Evolutionary conservation across 2,888 invertebrate species (phyloP), one percentile per base, ranked within the genome.

Genomic region (Aethes cnicana): DNA sequence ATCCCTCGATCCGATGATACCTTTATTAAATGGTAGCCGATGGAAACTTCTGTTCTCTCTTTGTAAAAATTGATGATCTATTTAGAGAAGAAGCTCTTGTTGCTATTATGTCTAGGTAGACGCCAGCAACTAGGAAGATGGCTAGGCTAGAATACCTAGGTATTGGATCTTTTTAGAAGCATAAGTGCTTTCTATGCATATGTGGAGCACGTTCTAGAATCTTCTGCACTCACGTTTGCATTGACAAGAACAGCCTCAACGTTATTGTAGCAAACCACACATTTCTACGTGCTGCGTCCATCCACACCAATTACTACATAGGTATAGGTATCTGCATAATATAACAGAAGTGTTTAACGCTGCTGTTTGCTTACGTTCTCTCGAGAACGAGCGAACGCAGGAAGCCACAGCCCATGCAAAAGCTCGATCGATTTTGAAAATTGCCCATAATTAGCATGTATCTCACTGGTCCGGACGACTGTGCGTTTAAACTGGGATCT

Each of bases 361-460:
- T 60, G 61, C 55, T 76, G 64, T 78, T 79, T 77, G 62, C 72
- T 72, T 68, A 72, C 61, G 68, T 72, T 74, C 66, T 68, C 68
- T 68, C 65, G 67, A 68, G 68, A 73, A 71, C 62, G 66, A 74
- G 74, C 66, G 68, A 81, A 78, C 77, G 80, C 79, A 85, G 81
- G 85, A 86, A 86, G 86, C 85, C 81, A 69, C 82, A 77, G 73
- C 71, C 72, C 66, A 72, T 63, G 80, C 75, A 72, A 86, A 86
- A 80, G 87, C 85, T 85, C 81, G 82, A 84, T 85, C 86, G 85
- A 82, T 88, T 89, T 86, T 87, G 80, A 87, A 89, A 89, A 89
- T 89, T 87, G 75, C 84, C 84, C 81, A 76, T 84, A 89, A 89
- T 89, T 89, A 89, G 83, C 79, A 77, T 83, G 84, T 83, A 85